Base-by-base conservation (phyloP, 2,888 invertebrate genomes). In the Orchestes rusci region DNA sequence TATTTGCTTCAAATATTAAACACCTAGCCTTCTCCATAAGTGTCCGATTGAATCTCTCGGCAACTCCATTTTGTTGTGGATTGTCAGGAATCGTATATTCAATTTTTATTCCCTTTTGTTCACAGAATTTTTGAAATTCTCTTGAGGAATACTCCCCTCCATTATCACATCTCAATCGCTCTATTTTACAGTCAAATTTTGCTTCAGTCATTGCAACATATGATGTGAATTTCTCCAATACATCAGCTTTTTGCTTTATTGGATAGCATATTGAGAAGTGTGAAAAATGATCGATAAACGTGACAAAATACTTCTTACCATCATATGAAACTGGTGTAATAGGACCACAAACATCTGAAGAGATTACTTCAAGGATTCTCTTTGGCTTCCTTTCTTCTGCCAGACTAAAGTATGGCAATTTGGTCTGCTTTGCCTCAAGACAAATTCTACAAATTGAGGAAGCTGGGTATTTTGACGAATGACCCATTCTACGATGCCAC, bases 331-430 rank as follows among this genome's bases (percentile, higher is more conserved):
- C 42, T 3, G 20, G 30, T 29, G 51, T 41, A 49, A 50, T 51
- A 1, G 53, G 51, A 5, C 52, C 50, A 36, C 18, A 35, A 45
- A 62, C 17, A 40, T 62, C 60, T 5, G 54, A 47, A 48, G 59
- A 60, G 3, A 62, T 43, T 13, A 60, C 23, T 28, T 59, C 53
- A 12, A 62, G 43, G 39, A 42, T 39, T 45, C 46, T 35, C 18
- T 16, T 51, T n/a, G n/a, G n/a, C n/a, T n/a, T n/a, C n/a, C n/a
- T n/a, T n/a, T n/a, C n/a, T n/a, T n/a, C n/a, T n/a, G n/a, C n/a
- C n/a, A n/a, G n/a, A 16, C 53, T 55, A 44, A 53, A 53, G 40
- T 60, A 63, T 4, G 59, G 60, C n/a, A 59, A 48, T 17, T 59
- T 52, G 4, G 43, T 13, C 28, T 60, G 56, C 33, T 60, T 62